Evolutionary conservation across 2,113 vertebrate genomes (phyloP), one percentile per base, ranked within the genome.

Genomic region (Gobio gobio): DNA sequence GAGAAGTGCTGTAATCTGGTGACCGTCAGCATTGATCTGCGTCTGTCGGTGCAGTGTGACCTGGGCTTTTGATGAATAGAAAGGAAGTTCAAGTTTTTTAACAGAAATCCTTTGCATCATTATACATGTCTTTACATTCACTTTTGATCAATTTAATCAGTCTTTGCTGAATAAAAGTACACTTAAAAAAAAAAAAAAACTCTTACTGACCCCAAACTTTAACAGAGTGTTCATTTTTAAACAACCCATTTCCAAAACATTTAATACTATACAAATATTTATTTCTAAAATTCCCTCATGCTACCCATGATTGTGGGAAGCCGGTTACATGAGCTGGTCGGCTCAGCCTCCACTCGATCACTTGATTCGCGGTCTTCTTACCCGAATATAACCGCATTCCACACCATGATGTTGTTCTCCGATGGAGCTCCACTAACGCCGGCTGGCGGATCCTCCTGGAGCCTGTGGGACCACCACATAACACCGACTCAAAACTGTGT

Each of bases 361-460:
- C 5, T 40, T 72, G 13, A 51, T 2, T 18, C 26, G 10, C 12
- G 3, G 4, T 51, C 49, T 58, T 90, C 94, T 96, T 94, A 98
- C 97, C 97, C 97, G 78, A 99, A 99, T 91, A 99, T 99, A 87
- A 99, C 97, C 26, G 97, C 97, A 90, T 99, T 99, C 98, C 98
- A 99, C 74, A 96, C 96, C 97, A 99, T 97, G 85, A 99, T 99
- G 95, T 99, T 98, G 95, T 98, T 99, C 93, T 99, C 97, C 0
- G 97, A 98, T 1, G 98, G 98, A 74, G 98, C 97, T 54, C 98
- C 97, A 81, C 97, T 99, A 78, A 98, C 97, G 81, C 97, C 97
- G 43, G 97, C 97, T 45, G 97, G 98, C 84, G 98, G 98, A 88
- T 99, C 98, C 91, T 99, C 97, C 93, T 99, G 98, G 86, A 99